Percentiles rank a stretch among this genome's conserved stretches.
Evolutionary conservation across 2,113 vertebrate species (phyloP).

Genomic region (Pantherophis guttatus): DNA sequence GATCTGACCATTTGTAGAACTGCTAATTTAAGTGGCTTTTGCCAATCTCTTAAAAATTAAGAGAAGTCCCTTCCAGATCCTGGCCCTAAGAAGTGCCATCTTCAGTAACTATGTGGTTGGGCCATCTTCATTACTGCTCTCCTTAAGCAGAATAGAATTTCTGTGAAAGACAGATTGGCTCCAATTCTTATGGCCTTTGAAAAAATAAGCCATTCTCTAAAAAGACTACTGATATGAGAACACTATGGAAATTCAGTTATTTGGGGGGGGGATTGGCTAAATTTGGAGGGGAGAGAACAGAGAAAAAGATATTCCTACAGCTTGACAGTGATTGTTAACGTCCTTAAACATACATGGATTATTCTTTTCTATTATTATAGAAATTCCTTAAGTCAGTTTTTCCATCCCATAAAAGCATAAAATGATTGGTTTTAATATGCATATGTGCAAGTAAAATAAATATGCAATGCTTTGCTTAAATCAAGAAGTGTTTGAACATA

Average conservation of each 20-base stretch:
- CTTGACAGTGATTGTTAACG: neutral
- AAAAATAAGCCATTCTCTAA: neutral
- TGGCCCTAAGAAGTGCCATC: neutral
- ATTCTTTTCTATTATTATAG: conserved; percentile 11
- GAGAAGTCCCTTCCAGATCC: neutral
- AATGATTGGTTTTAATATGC: conserved; percentile 37
- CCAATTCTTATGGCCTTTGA: neutral
- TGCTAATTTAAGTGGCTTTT: neutral
- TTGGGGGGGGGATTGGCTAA: neutral
- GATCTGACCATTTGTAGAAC: neutral
- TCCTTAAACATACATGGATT: neutral
- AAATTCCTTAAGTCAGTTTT: conserved; percentile 28
- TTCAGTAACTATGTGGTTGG: neutral
- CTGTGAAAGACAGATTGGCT: neutral
- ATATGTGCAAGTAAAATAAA: conserved; percentile 45
- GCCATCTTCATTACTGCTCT: neutral
- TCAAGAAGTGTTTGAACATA: conserved; percentile 19
- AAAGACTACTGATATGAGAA: neutral
- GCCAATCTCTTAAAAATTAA: neutral
- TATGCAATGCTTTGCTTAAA: conserved; percentile 22
- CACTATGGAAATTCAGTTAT: conserved; percentile 12
- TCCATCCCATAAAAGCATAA: conserved; percentile 43
- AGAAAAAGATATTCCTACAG: conserved; percentile 12
- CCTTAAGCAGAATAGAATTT: neutral
- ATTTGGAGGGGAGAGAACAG: neutral